A percentile compares a stretch with the other conserved stretches of the same genome.
phyloP scores from a whole-genome alignment of 37 sponge, comb jelly and placozoan genomes.

The Petrosia ficiformis region DNA sequence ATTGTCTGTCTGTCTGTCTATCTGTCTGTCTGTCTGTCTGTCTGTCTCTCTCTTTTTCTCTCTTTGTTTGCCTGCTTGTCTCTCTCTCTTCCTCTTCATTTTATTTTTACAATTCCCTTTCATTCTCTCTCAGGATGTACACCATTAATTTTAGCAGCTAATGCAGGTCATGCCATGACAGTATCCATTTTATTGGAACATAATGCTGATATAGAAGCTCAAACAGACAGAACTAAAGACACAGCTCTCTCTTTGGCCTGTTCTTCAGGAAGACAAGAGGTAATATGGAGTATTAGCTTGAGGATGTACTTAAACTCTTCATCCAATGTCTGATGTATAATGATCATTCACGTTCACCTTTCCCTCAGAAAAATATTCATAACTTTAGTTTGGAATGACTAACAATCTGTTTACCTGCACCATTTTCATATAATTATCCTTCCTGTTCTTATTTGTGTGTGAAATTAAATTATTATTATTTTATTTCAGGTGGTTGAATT shows the following conservation, averaged over 20 bases:
- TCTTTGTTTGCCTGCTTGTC: not conserved
- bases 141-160: conserved; percentile 77
- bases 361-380: too few species aligned
- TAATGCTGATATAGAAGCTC: conserved; percentile 81
- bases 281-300: too few species aligned
- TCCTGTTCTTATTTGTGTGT: not conserved
- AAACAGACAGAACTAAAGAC: conserved; percentile 88
- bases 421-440: too few species aligned
- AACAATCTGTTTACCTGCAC: too few species aligned
- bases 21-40: not conserved
- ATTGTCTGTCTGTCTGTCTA: not conserved
- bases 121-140: conserved; percentile 45
- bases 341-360: too few species aligned
- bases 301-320: too few species aligned
- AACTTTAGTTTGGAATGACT: too few species aligned
- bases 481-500: conserved; percentile 74
- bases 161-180: conserved; percentile 76
- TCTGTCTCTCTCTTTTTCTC: not conserved
- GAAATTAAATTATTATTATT: not conserved
- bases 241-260: conserved; percentile 89
- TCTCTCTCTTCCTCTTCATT: not conserved
- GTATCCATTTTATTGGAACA: conserved; percentile 81
- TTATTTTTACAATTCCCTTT: not conserved
- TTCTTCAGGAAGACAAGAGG: conserved; percentile 88
- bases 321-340: too few species aligned